Evolutionary conservation across 1,140 invertebrate species (phyloP).

Genomic region (Telenomus remus): DNA sequence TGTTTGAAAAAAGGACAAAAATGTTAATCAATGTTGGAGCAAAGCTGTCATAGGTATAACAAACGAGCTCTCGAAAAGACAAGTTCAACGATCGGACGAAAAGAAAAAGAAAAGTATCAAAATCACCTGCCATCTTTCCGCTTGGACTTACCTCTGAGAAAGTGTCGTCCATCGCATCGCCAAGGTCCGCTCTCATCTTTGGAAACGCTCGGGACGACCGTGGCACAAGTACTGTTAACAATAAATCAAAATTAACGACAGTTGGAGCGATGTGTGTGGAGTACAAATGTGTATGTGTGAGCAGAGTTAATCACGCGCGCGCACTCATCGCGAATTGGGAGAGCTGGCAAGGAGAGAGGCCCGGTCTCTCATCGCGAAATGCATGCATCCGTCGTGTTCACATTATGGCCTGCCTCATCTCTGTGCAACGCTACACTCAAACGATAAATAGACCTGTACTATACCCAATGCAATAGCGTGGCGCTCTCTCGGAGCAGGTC

Average conservation of each 20-base stretch:
- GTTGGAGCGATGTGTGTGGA: conserved; percentile 23
- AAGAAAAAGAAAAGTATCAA: background rate
- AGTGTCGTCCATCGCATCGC: conserved; percentile 49
- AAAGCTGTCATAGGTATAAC: too few relatives aligned
- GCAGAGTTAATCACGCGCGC: conserved; percentile 39
- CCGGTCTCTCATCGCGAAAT: conserved; percentile 29
- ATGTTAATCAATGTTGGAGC: too few relatives aligned
- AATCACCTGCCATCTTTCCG: conserved; percentile 16
- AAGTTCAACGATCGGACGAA: too few relatives aligned
- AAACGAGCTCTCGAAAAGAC: too few relatives aligned
- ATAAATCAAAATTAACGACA: conserved; percentile 53
- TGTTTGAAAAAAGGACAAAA: too few relatives aligned
- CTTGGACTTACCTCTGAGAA: conserved; percentile 38
- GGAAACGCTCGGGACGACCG: conserved; percentile 23
- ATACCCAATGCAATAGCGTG: conserved; percentile 10
- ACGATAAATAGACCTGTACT: conserved; percentile 16
- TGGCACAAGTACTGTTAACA: conserved; percentile 49
- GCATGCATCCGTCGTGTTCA: conserved; percentile 39
- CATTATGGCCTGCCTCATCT: conserved; percentile 25
- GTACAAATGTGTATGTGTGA: conserved; percentile 18
- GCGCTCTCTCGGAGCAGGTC: conserved; percentile 15
- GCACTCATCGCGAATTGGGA: conserved; percentile 30
- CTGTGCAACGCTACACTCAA: conserved; percentile 1
- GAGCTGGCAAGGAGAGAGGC: conserved; percentile 11
- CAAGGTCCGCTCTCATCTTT: conserved; percentile 35